These are phyloP conservation scores for Agrilus cyanescens DNA, from an alignment of 2,888 invertebrate species.

Conservation along the genomic window DNA sequence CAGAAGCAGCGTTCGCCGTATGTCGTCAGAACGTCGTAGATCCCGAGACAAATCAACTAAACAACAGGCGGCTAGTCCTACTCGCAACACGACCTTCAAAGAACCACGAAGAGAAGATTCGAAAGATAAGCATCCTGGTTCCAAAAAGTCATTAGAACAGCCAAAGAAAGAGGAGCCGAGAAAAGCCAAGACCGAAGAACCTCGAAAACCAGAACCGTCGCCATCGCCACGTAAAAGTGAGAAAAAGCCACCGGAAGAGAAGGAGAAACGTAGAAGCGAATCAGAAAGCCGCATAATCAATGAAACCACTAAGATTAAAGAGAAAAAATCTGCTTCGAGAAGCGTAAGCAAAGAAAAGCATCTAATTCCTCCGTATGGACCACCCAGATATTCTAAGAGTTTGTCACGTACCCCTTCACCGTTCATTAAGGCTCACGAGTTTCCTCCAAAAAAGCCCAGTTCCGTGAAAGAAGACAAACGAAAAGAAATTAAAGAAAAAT, in stretches of 20 bases:
- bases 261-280: slow-evolving; percentile 18
- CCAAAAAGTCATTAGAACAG: slow-evolving; percentile 25
- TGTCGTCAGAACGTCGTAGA: slow-evolving; percentile 29
- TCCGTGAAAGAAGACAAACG: slow-evolving; percentile 28
- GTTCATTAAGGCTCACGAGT: slow-evolving; percentile 59
- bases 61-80: slow-evolving; percentile 32
- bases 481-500: slow-evolving; percentile 23
- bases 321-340: slow-evolving; percentile 29
- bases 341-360: slow-evolving; percentile 29
- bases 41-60: slow-evolving; percentile 19
- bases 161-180: slow-evolving; percentile 23
- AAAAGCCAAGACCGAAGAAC: slow-evolving; percentile 38
- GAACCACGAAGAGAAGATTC: slow-evolving; percentile 23
- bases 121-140: slow-evolving; percentile 27
- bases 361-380: slow-evolving; percentile 33
- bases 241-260: slow-evolving; percentile 19
- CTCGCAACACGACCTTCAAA: slow-evolving; percentile 20
- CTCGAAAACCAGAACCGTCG: slow-evolving; percentile 28
- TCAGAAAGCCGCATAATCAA: slow-evolving; percentile 20
- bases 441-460: slow-evolving; percentile 39
- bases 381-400: slow-evolving; percentile 54
- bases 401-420: slow-evolving; percentile 79
- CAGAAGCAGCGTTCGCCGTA: slow-evolving; percentile 27
- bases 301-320: slow-evolving; percentile 20
- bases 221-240: slow-evolving; percentile 16